These are phyloP conservation scores for Drosophila mulleri DNA, from an alignment of 2,888 invertebrate species.

Conservation along the genomic window DNA sequence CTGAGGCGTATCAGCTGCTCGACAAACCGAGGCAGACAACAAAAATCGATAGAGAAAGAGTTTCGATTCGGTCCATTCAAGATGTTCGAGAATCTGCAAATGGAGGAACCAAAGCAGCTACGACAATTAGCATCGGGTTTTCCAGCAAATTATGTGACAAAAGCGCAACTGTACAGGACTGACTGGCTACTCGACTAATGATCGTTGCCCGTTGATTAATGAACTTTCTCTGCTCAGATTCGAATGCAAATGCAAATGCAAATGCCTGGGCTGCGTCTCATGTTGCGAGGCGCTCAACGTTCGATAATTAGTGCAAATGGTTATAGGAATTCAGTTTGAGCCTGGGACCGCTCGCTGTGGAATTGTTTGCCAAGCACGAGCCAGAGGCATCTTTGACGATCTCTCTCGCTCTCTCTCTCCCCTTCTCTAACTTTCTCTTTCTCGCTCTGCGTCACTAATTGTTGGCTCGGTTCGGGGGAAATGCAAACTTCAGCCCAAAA, in stretches of 20 bases:
- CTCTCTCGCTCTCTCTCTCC: too few relatives aligned
- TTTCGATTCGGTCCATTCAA: conserved; percentile 38
- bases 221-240: conserved; percentile 24
- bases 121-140: conserved; percentile 58
- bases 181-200: conserved; percentile 59
- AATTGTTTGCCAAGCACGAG: conserved; percentile 55
- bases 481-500: background rate
- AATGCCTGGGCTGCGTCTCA: conserved; percentile 45
- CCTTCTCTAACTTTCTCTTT: background rate
- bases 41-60: conserved; percentile 41
- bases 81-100: conserved; percentile 8
- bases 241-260: conserved; percentile 45
- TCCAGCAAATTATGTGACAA: conserved; percentile 34
- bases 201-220: conserved; percentile 73
- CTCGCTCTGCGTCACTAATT: conserved; percentile 53
- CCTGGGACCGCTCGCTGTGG: conserved; percentile 68
- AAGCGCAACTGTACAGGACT: conserved; percentile 42
- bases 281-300: conserved; percentile 71
- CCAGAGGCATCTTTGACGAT: conserved; percentile 39
- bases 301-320: conserved; percentile 61
- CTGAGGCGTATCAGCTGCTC: conserved; percentile 53
- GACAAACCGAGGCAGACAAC: background rate
- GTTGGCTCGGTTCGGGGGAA: conserved; percentile 21
- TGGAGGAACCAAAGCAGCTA: conserved; percentile 25
- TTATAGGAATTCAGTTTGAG: conserved; percentile 6